Evolutionary conservation across 2,888 invertebrate genomes (phyloP), one percentile per base, ranked within the genome.

Genomic region (Drosophila nr. medialis): DNA sequence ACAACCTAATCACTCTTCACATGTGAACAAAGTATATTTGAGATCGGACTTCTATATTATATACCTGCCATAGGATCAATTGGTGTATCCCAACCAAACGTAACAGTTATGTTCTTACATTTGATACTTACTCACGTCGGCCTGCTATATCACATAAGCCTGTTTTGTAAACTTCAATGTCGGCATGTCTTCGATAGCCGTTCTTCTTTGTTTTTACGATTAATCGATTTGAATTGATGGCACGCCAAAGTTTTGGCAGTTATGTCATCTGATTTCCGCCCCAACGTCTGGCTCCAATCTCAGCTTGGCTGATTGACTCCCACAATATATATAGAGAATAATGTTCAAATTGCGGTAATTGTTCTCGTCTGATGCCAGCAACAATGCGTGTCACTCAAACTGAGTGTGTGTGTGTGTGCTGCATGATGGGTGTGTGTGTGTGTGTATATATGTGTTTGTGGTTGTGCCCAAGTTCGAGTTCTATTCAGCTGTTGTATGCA

Each of bases 261-360:
- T 71, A 64, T 61, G 59, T 53, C 80, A 75, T 69, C 24, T 40
- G 49, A 55, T 70, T 59, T 77, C 66, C 66, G 65, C n/a, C 21
- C 11, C 27, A 29, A 30, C 30, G 30, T 53, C 53, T 64, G 72
- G 72, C 67, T 38, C 30, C 59, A 67, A 74, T 74, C 64, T 62
- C 45, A 67, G 54, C 40, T 38, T 69, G 70, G 42, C 48, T 78
- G 75, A 80, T 88, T 83, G 77, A 88, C 83, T 75, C 75, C 86
- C 80, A 85, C 83, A 85, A 80, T 62, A 76, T 64, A 80, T 62
- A 76, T 64, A 27, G 50, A 36, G 64, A 53, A 38, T 38, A 68
- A 62, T 54, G 48, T 24, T 64, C 50, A 66, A 86, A 83, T 83
- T 83, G 70, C 54, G 64, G 80, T 80, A 86, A 88, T 88, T 88